A percentile compares a stretch with the other conserved stretches of the same genome.
These are phyloP conservation scores for Sarcophaga variegata DNA, from an alignment of 2,888 invertebrate species.

Conservation along the genomic window DNA sequence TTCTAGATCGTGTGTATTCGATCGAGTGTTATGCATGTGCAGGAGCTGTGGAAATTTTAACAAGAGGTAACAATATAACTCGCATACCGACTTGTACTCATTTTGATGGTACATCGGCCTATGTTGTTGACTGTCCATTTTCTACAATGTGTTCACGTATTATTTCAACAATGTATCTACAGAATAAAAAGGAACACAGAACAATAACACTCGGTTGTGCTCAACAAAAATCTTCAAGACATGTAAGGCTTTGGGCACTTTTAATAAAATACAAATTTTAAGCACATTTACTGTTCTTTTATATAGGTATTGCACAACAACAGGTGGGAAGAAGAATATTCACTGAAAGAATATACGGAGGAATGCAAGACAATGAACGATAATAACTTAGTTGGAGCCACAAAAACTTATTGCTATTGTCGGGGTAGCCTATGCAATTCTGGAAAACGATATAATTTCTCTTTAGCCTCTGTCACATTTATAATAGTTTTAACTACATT, in stretches of 20 bases:
- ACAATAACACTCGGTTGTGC: constrained; percentile 58
- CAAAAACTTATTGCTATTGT: constrained; percentile 87
- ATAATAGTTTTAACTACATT: not conserved
- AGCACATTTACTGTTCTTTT: not conserved
- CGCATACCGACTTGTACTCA: constrained; percentile 52
- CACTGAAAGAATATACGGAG: constrained; percentile 87
- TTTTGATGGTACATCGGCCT: constrained; percentile 45
- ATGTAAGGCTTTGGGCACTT: constrained; percentile 38
- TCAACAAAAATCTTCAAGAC: constrained; percentile 42
- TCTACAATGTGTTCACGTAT: constrained; percentile 61
- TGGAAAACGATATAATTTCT: constrained; percentile 69
- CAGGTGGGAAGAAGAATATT: constrained; percentile 85
- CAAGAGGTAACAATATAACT: constrained; percentile 17
- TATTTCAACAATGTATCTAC: constrained; percentile 51
- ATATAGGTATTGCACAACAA: constrained; percentile 75
- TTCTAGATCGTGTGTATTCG: constrained; percentile 15
- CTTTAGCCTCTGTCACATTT: not conserved
- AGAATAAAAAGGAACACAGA: constrained; percentile 38
- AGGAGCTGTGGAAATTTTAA: constrained; percentile 35
- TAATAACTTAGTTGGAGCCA: constrained; percentile 82
- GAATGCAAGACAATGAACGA: constrained; percentile 86
- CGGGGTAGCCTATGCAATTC: constrained; percentile 88
- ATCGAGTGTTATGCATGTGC: constrained; percentile 53
- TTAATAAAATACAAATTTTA: not conserved
- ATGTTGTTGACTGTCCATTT: constrained; percentile 53